Conservation (phyloP, 2,797 vertebrate species). For the Hephaestus fuliginosus region DNA sequence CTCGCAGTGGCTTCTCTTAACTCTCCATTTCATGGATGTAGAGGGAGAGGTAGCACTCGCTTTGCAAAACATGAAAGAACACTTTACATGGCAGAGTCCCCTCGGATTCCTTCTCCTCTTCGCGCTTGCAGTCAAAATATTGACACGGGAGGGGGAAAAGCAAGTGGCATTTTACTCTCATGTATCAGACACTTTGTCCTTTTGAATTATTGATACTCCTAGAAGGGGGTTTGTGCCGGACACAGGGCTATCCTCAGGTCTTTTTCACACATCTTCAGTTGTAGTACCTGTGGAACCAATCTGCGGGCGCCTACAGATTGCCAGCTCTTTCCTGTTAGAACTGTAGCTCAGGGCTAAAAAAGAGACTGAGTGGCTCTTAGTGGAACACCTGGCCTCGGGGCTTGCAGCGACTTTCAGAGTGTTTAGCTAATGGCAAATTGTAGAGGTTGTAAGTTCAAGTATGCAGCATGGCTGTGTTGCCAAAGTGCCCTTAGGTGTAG, state of each 20-base stretch:
- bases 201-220: constrained; percentile 76
- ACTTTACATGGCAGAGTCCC: constrained; percentile 74
- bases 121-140: constrained; percentile 76
- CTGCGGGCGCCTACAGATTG: constrained; percentile 45
- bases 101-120: constrained; percentile 64
- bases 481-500: constrained; percentile 33
- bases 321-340: constrained; percentile 53
- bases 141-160: constrained; percentile 65
- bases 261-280: constrained; percentile 50
- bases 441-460: constrained; percentile 59
- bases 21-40: constrained; percentile 71
- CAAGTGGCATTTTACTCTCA: constrained; percentile 64
- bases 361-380: constrained; percentile 55
- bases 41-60: constrained; percentile 64
- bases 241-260: constrained; percentile 54
- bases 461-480: constrained; percentile 32
- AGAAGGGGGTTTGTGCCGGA: constrained; percentile 51
- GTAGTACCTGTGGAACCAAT: constrained; percentile 64
- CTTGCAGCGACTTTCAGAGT: constrained; percentile 47
- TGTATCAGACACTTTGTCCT: constrained; percentile 75
- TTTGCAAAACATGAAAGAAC: constrained; percentile 81
- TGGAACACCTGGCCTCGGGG: constrained; percentile 61
- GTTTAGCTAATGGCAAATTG: constrained; percentile 68
- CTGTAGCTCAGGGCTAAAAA: constrained; percentile 57
- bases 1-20: constrained; percentile 57